Evolutionary conservation across 2,797 vertebrate genomes (phyloP).

Genomic region (Myripristis murdjan): DNA sequence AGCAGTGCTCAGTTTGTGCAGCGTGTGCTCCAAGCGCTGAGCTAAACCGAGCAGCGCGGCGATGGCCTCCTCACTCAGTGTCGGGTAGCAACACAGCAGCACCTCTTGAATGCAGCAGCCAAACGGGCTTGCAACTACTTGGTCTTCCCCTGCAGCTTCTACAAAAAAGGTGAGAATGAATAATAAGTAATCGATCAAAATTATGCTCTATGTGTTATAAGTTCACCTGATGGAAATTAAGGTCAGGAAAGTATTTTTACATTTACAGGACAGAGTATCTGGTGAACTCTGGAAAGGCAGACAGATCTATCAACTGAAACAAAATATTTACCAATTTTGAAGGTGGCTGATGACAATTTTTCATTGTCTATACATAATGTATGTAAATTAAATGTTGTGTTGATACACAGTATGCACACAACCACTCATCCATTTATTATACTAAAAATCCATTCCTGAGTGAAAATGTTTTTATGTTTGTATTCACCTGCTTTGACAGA

Average conservation of each 20-base stretch:
- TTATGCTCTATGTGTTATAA: not conserved
- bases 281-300: too few relatives aligned
- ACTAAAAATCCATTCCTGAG: too few relatives aligned
- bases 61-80: conserved; percentile 90
- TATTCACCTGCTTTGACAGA: conserved; percentile 77
- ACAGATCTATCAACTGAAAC: too few relatives aligned
- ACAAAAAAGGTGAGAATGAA: conserved; percentile 1
- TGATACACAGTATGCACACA: too few relatives aligned
- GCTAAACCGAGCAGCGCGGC: conserved; percentile 81
- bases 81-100: conserved; percentile 88
- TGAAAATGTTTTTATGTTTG: not conserved
- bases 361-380: too few relatives aligned
- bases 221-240: not conserved
- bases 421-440: too few relatives aligned
- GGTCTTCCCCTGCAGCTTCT: conserved; percentile 89
- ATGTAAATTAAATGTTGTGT: too few relatives aligned
- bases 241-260: not conserved
- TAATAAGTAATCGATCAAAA: not conserved
- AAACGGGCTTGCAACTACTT: conserved; percentile 75
- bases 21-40: conserved; percentile 88
- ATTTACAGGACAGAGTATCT: not conserved
- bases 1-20: conserved; percentile 84
- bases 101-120: conserved; percentile 91
- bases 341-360: too few relatives aligned
- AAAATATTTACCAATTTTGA: too few relatives aligned